These are phyloP conservation scores for Lethenteron camtschaticum DNA, from an alignment of 2,113 vertebrate genomes.

Conservation along the genomic window DNA sequence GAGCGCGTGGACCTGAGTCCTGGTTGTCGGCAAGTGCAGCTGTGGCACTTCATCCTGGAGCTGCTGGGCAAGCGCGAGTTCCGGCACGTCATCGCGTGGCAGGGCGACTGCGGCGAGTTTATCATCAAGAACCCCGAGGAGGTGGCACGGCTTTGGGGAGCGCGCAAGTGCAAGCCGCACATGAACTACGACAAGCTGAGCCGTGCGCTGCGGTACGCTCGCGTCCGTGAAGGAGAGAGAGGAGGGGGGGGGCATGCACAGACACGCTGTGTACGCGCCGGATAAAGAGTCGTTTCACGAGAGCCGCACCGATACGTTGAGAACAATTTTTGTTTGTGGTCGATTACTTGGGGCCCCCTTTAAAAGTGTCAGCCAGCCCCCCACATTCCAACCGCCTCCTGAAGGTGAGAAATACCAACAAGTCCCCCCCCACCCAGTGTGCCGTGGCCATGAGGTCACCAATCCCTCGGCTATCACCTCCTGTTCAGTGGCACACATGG, in stretches of 20 bases:
- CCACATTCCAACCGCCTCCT: too few relatives aligned
- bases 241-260: neutral
- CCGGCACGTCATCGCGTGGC: constrained; percentile 72
- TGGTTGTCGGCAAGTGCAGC: constrained; percentile 60
- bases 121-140: constrained; percentile 70
- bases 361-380: too few relatives aligned
- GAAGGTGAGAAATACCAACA: too few relatives aligned
- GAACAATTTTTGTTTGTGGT: too few relatives aligned
- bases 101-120: constrained; percentile 67
- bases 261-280: constrained; percentile 24
- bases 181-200: constrained; percentile 83
- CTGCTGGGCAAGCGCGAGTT: constrained; percentile 56
- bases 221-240: neutral
- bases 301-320: too few relatives aligned
- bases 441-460: too few relatives aligned
- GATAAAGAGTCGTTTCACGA: constrained; percentile 29
- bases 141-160: constrained; percentile 57
- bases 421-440: too few relatives aligned
- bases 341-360: too few relatives aligned
- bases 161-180: constrained; percentile 64
- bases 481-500: too few relatives aligned
- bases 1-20: constrained; percentile 33
- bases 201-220: constrained; percentile 43
- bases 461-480: too few relatives aligned
- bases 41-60: constrained; percentile 74